These are phyloP conservation scores for Bradypus variegatus DNA, from an alignment of 2,797 vertebrate species.

Conservation along the genomic window DNA sequence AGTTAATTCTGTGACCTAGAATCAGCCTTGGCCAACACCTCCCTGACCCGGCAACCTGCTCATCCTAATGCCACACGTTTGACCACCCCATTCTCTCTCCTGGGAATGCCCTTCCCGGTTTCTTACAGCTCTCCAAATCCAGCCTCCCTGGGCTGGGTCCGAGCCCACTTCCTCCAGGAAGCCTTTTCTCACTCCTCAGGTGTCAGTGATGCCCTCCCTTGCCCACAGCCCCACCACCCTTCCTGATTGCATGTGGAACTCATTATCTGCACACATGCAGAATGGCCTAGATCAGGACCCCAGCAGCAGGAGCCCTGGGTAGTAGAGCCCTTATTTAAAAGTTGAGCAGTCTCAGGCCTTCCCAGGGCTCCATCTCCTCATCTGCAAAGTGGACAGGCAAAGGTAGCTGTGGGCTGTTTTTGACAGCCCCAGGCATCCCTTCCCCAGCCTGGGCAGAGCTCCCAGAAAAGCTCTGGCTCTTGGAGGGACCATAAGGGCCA, in stretches of 20 bases:
- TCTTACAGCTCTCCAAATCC: neutral
- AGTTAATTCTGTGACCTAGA: too few species aligned
- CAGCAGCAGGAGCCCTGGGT: neutral
- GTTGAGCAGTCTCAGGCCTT: neutral
- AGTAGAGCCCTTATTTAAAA: neutral
- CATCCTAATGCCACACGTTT: neutral
- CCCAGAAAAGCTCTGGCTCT: neutral
- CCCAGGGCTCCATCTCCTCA: neutral
- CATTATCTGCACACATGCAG: neutral
- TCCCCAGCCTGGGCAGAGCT: neutral
- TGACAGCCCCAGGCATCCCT: neutral
- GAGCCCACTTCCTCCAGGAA: neutral
- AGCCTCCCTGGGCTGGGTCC: neutral
- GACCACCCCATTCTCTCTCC: neutral
- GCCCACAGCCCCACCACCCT: neutral
- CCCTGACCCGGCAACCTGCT: neutral
- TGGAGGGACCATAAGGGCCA: neutral
- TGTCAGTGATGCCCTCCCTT: neutral
- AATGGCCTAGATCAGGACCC: too few species aligned
- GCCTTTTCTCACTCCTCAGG: neutral
- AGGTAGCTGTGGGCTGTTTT: neutral
- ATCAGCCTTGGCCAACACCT: neutral
- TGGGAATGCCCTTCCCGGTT: neutral
- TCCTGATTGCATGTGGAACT: neutral
- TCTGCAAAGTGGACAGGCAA: neutral